These are phyloP conservation scores for Nemotelus nigrinus DNA, from an alignment of 2,888 invertebrate species.

Conservation along the genomic window DNA sequence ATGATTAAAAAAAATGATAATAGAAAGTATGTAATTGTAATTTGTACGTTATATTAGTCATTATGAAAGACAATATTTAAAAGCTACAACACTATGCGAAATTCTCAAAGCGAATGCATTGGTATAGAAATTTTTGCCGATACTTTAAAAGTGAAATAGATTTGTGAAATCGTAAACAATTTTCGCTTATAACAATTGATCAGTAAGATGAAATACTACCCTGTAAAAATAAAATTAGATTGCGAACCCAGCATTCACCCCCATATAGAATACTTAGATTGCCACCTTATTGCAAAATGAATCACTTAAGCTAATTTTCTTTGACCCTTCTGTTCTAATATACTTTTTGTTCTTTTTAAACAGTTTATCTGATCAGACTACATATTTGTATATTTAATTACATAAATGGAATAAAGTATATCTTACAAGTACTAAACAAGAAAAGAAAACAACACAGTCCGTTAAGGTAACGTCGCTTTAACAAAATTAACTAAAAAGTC, in stretches of 20 bases:
- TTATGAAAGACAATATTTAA: conserved; percentile 45
- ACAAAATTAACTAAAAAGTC: conserved; percentile 33
- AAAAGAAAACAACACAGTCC: conserved; percentile 46
- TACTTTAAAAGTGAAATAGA: background rate
- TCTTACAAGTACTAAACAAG: conserved; percentile 28
- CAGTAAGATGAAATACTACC: conserved; percentile 4
- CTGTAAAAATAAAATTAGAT: background rate
- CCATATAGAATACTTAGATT: background rate
- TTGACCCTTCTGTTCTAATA: conserved; percentile 24
- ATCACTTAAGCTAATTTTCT: conserved; percentile 33
- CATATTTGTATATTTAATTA: conserved; percentile 40
- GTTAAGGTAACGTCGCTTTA: conserved; percentile 51
- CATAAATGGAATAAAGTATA: conserved; percentile 20
- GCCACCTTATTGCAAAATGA: conserved; percentile 17
- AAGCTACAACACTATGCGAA: background rate
- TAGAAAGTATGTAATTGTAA: conserved; percentile 38
- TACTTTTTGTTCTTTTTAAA: conserved; percentile 39
- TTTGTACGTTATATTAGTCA: conserved; percentile 43
- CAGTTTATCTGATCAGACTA: conserved; percentile 33
- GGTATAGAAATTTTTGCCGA: background rate
- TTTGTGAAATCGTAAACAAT: background rate
- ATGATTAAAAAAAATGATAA: conserved; percentile 33
- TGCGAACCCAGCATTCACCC: conserved; percentile 8
- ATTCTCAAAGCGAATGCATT: background rate
- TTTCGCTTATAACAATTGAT: background rate